phyloP scores from a whole-genome alignment of 1,140 invertebrate genomes.

The Microplitis mediator region DNA sequence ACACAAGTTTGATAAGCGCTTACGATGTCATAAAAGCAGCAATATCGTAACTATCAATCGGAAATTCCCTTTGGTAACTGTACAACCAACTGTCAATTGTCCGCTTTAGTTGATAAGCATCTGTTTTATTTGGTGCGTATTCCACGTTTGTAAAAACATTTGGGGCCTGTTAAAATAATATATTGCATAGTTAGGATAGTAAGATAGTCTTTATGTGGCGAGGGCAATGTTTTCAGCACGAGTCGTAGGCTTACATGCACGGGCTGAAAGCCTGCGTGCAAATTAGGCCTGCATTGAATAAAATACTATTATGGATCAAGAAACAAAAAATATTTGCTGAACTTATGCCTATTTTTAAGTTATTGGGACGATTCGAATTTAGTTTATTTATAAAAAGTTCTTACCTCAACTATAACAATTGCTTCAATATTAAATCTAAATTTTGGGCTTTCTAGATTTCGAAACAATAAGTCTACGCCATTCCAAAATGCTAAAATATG shows the following conservation, averaged over 20 bases:
- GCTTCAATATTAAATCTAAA: constrained; percentile 32
- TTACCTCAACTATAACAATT: constrained; percentile 30
- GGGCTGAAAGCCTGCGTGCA: no score
- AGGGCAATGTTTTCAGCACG: no score
- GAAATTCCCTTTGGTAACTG: background rate
- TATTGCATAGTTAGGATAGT: no score
- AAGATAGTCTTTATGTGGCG: no score
- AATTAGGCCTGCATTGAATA: no score
- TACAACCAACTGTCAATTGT: background rate
- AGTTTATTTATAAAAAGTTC: background rate
- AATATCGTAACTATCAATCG: background rate
- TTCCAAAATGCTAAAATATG: constrained; percentile 33
- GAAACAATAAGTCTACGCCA: constrained; percentile 28
- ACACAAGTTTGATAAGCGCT: background rate
- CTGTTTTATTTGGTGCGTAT: background rate
- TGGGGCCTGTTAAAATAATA: background rate
- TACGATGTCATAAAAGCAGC: background rate
- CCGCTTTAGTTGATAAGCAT: background rate
- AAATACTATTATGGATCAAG: background rate
- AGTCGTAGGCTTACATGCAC: no score
- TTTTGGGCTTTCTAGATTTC: constrained; percentile 20
- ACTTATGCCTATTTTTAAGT: no score
- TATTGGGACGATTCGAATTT: no score
- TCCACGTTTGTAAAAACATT: background rate
- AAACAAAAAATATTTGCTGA: background rate